Base-by-base conservation (phyloP, 2,888 invertebrate genomes). In the Apotomis turbidana region DNA sequence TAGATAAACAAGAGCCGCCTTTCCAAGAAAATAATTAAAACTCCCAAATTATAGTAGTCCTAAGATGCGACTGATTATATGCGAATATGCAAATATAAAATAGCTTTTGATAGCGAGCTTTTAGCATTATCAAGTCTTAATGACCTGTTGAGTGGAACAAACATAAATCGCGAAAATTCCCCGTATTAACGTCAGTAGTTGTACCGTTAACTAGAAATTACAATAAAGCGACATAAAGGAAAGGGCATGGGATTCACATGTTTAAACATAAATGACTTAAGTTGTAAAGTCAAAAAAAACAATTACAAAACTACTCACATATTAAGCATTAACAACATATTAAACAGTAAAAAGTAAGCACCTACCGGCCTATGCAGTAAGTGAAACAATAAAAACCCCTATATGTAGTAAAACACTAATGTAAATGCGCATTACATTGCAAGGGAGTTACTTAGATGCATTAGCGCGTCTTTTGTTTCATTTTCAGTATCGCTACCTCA, bases 401-500 rank as follows among this genome's bases (percentile, higher is more conserved):
- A 57, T 44, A 46, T 36, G 6, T 49, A 60, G 46, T 54, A 71
- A 38, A 60, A 8, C 54, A 44, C 60, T 27, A 49, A 71, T 51
- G 67, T 54, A 55, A 61, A 71, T 38, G 55, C 59, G 66, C 46
- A 55, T 61, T 51, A 57, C 27, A 57, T 51, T 55, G 60, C 36
- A 55, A n/a, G 46, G 10, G 51, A 61, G 62, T 63, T 58, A 68
- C 68, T 68, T 63, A 68, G 62, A 72, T 68, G 68, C 68, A 68
- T 68, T 72, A 63, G 62, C 46, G 58, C 46, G 58, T 38, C 72
- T 72, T 72, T 72, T 72, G 72, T 72, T 72, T 76, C 71, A 77
- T 77, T 77, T 74, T 76, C 68, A 70, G 67, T 73, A 73, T 74
- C 79, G 79, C 79, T 78, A 75, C 72, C 79, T 76, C 78, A 78